phyloP scores from a whole-genome alignment of 2,113 vertebrate species.

The Ramphastos sulfuratus region DNA sequence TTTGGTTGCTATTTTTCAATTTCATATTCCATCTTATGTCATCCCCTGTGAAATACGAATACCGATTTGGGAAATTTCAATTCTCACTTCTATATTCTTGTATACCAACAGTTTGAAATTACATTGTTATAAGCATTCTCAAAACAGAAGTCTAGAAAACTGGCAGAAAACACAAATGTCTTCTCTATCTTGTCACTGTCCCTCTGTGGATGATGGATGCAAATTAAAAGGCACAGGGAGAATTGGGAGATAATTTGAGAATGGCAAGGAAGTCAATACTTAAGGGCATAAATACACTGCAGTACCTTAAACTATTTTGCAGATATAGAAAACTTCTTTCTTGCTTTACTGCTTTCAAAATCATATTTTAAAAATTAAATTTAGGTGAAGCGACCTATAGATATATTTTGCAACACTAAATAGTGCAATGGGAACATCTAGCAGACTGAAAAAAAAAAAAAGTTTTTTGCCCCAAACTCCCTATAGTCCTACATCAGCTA shows the following conservation, averaged over 20 bases:
- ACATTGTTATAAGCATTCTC: background rate
- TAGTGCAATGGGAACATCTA: rapidly evolving
- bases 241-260: background rate
- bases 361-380: background rate
- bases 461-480: background rate
- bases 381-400: background rate
- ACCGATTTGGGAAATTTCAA: background rate
- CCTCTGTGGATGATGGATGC: background rate
- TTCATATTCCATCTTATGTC: rapidly evolving
- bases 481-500: background rate
- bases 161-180: background rate
- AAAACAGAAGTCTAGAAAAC: background rate
- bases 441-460: background rate
- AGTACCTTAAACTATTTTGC: background rate
- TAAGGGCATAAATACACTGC: background rate
- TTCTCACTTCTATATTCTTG: background rate
- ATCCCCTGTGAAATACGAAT: background rate
- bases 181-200: background rate
- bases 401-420: background rate
- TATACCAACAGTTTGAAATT: background rate
- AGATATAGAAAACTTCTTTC: background rate
- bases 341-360: background rate
- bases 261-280: background rate
- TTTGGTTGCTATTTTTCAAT: background rate
- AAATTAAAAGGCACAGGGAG: background rate